Conservation (phyloP, 2,888 invertebrate genomes). For the Dendrolimus houi region DNA sequence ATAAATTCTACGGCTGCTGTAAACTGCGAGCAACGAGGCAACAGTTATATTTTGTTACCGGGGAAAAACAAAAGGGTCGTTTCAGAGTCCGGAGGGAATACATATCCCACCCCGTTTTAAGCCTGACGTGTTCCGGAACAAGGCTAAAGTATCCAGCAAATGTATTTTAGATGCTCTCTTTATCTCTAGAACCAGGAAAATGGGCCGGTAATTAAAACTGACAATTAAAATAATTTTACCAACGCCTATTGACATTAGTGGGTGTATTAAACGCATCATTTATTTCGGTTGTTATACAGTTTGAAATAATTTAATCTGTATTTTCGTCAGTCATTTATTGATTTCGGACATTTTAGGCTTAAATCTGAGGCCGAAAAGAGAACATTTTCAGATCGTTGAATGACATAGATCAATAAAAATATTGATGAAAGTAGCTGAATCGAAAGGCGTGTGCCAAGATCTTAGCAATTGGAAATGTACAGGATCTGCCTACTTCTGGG, state of each 20-base stretch:
- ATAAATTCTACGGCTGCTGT: constrained; percentile 28
- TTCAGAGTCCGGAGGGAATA: constrained; percentile 59
- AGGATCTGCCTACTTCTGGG: too few relatives aligned
- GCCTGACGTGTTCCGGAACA: constrained; percentile 42
- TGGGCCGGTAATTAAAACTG: background rate
- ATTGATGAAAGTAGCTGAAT: too few relatives aligned
- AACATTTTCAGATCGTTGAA: too few relatives aligned
- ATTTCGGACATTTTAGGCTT: too few relatives aligned
- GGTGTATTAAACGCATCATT: too few relatives aligned
- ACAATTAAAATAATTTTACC: background rate
- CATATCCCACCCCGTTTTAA: constrained; percentile 45
- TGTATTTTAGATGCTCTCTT: constrained; percentile 5
- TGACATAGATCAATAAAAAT: too few relatives aligned
- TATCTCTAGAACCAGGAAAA: background rate
- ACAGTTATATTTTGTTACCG: constrained; percentile 62
- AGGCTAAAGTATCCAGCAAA: constrained; percentile 16
- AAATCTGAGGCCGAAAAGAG: too few relatives aligned
- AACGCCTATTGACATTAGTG: background rate
- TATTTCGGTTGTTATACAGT: too few relatives aligned
- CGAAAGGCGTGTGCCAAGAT: too few relatives aligned
- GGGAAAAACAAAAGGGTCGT: constrained; percentile 65
- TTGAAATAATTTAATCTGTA: too few relatives aligned
- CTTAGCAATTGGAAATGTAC: too few relatives aligned
- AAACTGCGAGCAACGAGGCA: constrained; percentile 46
- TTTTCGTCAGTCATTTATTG: too few relatives aligned